Evolutionary conservation across 2,797 vertebrate species (phyloP), one percentile per base, ranked within the genome.

Genomic region (Acrocephalus scirpaceus): DNA sequence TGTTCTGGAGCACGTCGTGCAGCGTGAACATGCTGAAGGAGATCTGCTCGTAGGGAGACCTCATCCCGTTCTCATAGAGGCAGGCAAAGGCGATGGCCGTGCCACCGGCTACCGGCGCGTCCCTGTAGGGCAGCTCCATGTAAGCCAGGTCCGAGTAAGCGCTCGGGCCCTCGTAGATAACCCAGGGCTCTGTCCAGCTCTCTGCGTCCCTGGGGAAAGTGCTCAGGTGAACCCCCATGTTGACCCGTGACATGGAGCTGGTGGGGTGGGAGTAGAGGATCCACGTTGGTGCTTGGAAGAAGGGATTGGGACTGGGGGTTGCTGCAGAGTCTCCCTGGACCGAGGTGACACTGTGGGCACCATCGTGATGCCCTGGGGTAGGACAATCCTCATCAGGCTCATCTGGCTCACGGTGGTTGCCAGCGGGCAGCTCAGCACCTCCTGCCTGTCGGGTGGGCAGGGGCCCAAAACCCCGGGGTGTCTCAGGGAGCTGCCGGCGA

Each of bases 121-220:
- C 96, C 2, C 42, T 36, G 73, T 75, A 92, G 6, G 97, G 94
- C 86, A 99, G 88, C 95, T 99, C 98, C 20, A 99, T 30, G 60
- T 98, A 98, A 6, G 99, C 98, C 92, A 99, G 97, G 96, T 99
- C 99, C 0, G 99, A 99, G 97, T 99, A 99, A 29, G 99, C 99
- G 0, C 99, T 99, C 10, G 99, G 99, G 30, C 99, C 99, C 90
- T 99, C 97, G 1, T 99, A 98, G 95, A 99, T 99, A 73, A 99
- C 98, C 99, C 99, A 99, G 8, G 99, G 99, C 66, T 98, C 98
- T 0, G 97, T 98, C 99, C 99, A 99, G 84, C 99, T 99, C 95
- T 98, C 98, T 0, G 98, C 98, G 3, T 99, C 98, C 50, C 98
- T 98, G 30, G 99, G 99, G 51, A 98, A 98, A 19, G 98, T 97